Conservation (phyloP, 1,140 invertebrate species). For the Aricia agestis region DNA sequence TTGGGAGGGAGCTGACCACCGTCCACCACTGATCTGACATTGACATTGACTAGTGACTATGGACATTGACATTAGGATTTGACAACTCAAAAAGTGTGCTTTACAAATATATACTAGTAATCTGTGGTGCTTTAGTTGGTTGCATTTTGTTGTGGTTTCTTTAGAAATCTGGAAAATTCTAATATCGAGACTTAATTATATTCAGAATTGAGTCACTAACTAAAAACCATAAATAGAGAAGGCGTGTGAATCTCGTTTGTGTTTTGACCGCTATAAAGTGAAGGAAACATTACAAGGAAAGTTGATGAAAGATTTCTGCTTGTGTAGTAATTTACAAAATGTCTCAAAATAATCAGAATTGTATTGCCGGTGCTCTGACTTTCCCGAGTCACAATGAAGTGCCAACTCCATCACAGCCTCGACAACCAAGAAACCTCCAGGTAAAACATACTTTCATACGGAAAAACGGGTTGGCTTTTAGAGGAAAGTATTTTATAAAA, state of each 20-base stretch:
- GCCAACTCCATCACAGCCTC: conserved; percentile 34
- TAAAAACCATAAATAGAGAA: conserved; percentile 13
- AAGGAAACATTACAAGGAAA: background rate
- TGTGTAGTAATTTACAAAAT: conserved; percentile 30
- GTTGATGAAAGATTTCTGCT: background rate
- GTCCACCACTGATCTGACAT: too few species aligned
- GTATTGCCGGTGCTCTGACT: conserved; percentile 46
- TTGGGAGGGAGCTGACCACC: too few species aligned
- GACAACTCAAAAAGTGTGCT: too few species aligned
- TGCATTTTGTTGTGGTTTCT: background rate
- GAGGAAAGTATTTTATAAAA: background rate
- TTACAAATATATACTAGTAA: too few species aligned
- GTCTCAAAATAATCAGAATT: conserved; percentile 43
- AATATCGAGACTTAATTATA: conserved; percentile 24
- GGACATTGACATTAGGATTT: too few species aligned
- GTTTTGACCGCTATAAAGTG: background rate
- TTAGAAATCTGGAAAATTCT: conserved; percentile 25
- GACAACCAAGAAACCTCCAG: conserved; percentile 55
- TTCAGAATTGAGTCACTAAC: conserved; percentile 9
- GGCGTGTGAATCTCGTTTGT: conserved; percentile 14
- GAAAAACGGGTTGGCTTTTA: background rate
- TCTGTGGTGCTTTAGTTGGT: too few species aligned
- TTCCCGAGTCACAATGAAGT: conserved; percentile 36
- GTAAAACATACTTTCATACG: conserved; percentile 29
- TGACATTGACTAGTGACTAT: background rate